Percentiles rank a stretch among this genome's conserved stretches.
Conservation (phyloP, 1,140 invertebrate genomes). For the Papilio helenus region DNA sequence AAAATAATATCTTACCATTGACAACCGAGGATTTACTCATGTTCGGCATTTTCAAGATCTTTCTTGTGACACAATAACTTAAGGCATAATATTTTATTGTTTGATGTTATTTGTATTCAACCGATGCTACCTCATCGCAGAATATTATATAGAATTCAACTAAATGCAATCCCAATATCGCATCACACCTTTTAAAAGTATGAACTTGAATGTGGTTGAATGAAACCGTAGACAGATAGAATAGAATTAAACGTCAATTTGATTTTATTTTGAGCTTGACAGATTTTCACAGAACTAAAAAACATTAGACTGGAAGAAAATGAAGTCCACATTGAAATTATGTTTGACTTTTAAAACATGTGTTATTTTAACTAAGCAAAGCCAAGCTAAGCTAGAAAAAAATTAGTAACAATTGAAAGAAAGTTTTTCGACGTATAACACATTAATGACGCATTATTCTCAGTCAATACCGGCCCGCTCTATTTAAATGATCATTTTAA, state of each 20-base stretch:
- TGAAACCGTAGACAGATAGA: slow-evolving; percentile 43
- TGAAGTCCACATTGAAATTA: too few relatives aligned
- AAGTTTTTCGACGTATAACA: neutral
- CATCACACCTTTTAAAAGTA: slow-evolving; percentile 62
- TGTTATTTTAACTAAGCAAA: too few relatives aligned
- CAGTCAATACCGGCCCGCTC: neutral
- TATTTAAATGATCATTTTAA: neutral
- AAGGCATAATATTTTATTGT: slow-evolving; percentile 76
- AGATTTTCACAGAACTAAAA: neutral
- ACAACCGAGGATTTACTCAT: slow-evolving; percentile 69
- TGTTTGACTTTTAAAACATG: too few relatives aligned
- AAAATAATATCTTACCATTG: slow-evolving; percentile 63
- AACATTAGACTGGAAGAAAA: neutral
- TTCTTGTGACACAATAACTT: slow-evolving; percentile 54
- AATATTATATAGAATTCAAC: slow-evolving; percentile 55
- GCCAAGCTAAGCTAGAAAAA: too few relatives aligned
- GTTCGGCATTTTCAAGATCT: slow-evolving; percentile 70
- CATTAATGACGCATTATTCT: too few relatives aligned
- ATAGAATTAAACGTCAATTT: slow-evolving; percentile 43
- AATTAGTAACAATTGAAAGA: neutral
- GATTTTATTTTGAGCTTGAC: neutral
- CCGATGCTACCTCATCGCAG: slow-evolving; percentile 77
- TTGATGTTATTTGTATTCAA: slow-evolving; percentile 53
- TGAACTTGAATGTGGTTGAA: slow-evolving; percentile 34
- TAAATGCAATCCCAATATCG: slow-evolving; percentile 62